Conservation (phyloP, 1,140 invertebrate genomes). For the Rhynchophorus ferrugineus region DNA sequence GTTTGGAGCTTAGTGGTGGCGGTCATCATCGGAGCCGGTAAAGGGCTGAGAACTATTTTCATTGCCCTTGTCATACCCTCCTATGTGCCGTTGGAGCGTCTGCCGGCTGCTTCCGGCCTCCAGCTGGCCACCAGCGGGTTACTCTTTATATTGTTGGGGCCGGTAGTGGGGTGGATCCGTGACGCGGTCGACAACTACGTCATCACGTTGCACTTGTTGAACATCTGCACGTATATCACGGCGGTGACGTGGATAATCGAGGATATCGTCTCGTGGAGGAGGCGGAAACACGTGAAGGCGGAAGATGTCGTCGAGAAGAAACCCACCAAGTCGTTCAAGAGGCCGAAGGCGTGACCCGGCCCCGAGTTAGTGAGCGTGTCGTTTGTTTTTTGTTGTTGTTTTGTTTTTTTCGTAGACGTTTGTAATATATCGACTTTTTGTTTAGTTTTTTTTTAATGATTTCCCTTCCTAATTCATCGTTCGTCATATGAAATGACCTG, state of each 20-base stretch:
- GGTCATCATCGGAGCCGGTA: conserved; percentile 53
- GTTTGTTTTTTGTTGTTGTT: conserved; percentile 56
- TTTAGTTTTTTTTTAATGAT: too few species aligned
- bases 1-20: conserved; percentile 38
- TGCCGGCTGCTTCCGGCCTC: conserved; percentile 55
- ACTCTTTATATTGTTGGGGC: conserved; percentile 48
- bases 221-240: conserved; percentile 53
- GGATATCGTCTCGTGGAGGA: conserved; percentile 9
- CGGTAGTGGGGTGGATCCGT: conserved; percentile 54
- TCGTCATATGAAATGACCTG: too few species aligned
- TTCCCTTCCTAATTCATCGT: too few species aligned
- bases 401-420: conserved; percentile 48
- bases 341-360: not conserved
- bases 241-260: conserved; percentile 51
- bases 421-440: not conserved
- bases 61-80: conserved; percentile 58
- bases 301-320: not conserved
- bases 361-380: not conserved
- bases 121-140: conserved; percentile 53
- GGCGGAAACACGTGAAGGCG: not conserved
- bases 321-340: conserved; percentile 18
- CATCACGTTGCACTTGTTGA: conserved; percentile 53
- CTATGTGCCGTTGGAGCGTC: conserved; percentile 53
- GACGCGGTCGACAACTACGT: conserved; percentile 48
- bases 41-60: conserved; percentile 57